phyloP scores from a whole-genome alignment of 2,888 invertebrate genomes.

The Leptothorax acervorum region DNA sequence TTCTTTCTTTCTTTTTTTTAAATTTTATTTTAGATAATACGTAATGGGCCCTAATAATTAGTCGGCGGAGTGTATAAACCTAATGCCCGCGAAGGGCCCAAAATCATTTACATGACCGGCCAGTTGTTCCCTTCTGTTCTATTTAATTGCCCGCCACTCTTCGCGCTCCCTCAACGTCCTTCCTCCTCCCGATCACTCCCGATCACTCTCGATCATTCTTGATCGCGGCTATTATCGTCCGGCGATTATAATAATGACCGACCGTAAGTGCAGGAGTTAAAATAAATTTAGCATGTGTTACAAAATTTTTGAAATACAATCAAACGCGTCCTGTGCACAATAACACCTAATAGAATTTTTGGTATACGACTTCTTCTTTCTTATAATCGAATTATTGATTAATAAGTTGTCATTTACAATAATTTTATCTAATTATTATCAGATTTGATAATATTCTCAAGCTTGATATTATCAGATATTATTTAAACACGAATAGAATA shows the following conservation, averaged over 20 bases:
- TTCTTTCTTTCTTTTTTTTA: constrained; percentile 69
- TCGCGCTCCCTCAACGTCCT: constrained; percentile 5
- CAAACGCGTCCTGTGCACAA: not conserved
- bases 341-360: not conserved
- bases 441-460: not conserved
- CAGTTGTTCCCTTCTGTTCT: constrained; percentile 70
- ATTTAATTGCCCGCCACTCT: constrained; percentile 69
- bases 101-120: constrained; percentile 75
- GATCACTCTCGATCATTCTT: constrained; percentile 6
- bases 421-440: not conserved
- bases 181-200: constrained; percentile 4
- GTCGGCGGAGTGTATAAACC: constrained; percentile 72
- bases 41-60: constrained; percentile 79
- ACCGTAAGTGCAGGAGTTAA: not conserved
- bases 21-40: constrained; percentile 76
- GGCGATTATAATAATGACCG: constrained; percentile 16
- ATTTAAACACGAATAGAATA: not conserved
- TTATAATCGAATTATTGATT: not conserved
- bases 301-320: not conserved
- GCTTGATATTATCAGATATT: not conserved
- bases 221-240: constrained; percentile 23
- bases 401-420: not conserved
- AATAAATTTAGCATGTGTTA: constrained; percentile 16
- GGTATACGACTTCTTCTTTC: not conserved
- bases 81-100: constrained; percentile 67